Conservation (phyloP, 2,888 invertebrate genomes). For the Sesamia inferens region DNA sequence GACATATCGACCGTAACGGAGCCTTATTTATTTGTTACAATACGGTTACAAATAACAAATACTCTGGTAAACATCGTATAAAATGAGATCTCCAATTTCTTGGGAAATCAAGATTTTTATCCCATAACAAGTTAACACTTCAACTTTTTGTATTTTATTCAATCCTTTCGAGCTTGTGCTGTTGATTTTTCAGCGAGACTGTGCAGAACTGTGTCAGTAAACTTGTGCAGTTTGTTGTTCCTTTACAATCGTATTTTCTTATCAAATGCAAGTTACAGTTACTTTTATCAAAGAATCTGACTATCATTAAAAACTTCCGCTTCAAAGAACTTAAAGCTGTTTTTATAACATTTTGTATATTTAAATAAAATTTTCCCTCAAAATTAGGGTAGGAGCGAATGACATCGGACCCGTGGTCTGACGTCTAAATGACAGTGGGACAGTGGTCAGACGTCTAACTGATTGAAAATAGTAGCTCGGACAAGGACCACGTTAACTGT, state of each 20-base stretch:
- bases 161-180: neutral
- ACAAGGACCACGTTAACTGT: neutral
- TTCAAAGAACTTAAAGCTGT: constrained; percentile 2
- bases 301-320: constrained; percentile 45
- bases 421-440: neutral
- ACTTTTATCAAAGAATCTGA: constrained; percentile 9
- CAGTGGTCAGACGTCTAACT: neutral
- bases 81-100: neutral
- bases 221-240: neutral
- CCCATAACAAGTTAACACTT: too few relatives aligned
- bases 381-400: constrained; percentile 19
- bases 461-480: constrained; percentile 3
- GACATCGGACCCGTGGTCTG: constrained; percentile 9
- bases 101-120: neutral
- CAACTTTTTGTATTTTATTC: neutral
- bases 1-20: too few relatives aligned
- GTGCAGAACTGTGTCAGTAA: neutral
- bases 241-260: constrained; percentile 1
- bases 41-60: neutral
- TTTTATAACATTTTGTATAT: constrained; percentile 2
- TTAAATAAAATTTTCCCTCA: neutral
- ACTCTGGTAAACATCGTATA: neutral
- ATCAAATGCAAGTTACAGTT: neutral
- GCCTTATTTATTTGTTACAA: constrained; percentile 5
- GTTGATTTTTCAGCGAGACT: neutral